Base-by-base conservation (phyloP, 2,797 vertebrate genomes). In the Petrocephalus sullivani region DNA sequence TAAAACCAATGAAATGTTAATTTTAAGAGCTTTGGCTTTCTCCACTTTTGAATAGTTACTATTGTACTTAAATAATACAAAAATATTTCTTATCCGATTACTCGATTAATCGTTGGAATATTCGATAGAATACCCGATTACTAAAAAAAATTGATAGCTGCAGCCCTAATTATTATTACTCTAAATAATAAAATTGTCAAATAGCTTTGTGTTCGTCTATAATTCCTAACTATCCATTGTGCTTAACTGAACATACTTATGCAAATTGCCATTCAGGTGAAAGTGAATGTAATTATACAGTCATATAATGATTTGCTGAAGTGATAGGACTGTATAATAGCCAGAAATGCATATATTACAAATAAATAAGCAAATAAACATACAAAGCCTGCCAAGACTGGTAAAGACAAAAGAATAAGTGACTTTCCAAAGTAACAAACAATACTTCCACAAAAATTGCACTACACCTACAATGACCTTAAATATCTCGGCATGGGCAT, bases 401-500 rank as follows among this genome's bases (percentile, higher is more conserved):
- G 51, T n/a, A 85, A 57, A 85, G 54, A 60, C 85, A 46, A 86
- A 33, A 90, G n/a, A 92, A 94, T 81, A 94, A 90, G 51, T 89
- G 58, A 92, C 89, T 93, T 95, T 91, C 91, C 88, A 94, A 95
- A 93, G 93, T 10, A 87, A 87, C 37, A 23, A 53, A 64, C 21
- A 85, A 67, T 67, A 88, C 90, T 85, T 71, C 54, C 61, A 88
- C 46, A 84, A 85, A 92, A 94, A 94, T 93, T 90, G 83, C 90
- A 92, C 94, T 94, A 96, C 92, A 71, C 93, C 90, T 94, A 94
- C 91, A 91, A 94, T 95, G 95, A 95, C 91, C 92, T 94, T 94
- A 91, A 89, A 94, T 95, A 93, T 95, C 93, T 93, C 94, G 94
- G 91, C 94, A 93, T 94, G 93, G 96, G 96, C 97, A 98, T 97